Evolutionary conservation across 1,140 invertebrate species (phyloP).

Genomic region (Drosophila baimaii): DNA sequence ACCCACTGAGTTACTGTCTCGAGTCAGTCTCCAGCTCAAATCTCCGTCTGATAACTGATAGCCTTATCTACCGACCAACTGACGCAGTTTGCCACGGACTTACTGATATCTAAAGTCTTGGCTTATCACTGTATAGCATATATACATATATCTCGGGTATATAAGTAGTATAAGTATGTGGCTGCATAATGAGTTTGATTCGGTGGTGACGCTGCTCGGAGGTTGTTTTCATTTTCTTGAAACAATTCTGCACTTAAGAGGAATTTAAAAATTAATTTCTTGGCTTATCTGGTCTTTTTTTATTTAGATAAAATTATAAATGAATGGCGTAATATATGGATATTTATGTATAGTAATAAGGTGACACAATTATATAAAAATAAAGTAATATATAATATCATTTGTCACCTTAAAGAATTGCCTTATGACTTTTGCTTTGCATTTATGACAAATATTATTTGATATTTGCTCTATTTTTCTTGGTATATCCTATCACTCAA

Average conservation of each 20-base stretch:
- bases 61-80: constrained; percentile 32
- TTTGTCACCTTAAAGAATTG: too few species aligned
- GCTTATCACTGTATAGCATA: constrained; percentile 37
- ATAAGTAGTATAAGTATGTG: constrained; percentile 7
- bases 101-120: constrained; percentile 47
- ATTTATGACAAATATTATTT: too few species aligned
- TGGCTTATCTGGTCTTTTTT: neutral
- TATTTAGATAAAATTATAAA: constrained; percentile 4
- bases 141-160: constrained; percentile 12
- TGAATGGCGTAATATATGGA: neutral
- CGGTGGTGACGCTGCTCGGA: constrained; percentile 29
- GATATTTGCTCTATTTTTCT: too few species aligned
- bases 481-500: neutral
- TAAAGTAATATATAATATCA: too few species aligned
- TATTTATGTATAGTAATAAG: neutral
- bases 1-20: constrained; percentile 38
- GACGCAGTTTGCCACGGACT: constrained; percentile 45
- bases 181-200: constrained; percentile 44
- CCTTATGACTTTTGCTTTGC: too few species aligned
- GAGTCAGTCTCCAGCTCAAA: constrained; percentile 45
- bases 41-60: constrained; percentile 34
- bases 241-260: neutral
- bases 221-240: neutral
- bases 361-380: neutral
- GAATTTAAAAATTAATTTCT: constrained; percentile 1